Conservation (phyloP, 2,888 invertebrate genomes). For the Agapetus fuscipes region DNA sequence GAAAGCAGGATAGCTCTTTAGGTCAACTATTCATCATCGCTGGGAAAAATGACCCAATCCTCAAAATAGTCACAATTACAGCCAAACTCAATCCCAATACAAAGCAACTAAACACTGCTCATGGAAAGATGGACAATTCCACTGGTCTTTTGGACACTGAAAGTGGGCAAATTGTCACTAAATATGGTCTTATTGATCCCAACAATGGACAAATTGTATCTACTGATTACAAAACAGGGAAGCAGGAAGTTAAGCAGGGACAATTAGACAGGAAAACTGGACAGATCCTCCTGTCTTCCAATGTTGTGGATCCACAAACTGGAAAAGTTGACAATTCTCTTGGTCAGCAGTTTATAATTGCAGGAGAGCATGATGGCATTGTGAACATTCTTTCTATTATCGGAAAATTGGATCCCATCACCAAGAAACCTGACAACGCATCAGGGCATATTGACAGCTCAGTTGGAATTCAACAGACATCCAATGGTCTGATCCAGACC, state of each 20-base stretch:
- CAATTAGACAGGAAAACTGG: slow-evolving; percentile 63
- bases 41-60: slow-evolving; percentile 19
- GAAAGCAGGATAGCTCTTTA: slow-evolving; percentile 32
- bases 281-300: slow-evolving; percentile 52
- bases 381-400: slow-evolving; percentile 55
- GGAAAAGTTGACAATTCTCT: slow-evolving; percentile 56
- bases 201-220: slow-evolving; percentile 53
- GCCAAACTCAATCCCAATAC: slow-evolving; percentile 46
- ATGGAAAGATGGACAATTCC: slow-evolving; percentile 42
- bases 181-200: slow-evolving; percentile 55
- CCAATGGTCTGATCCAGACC: slow-evolving; percentile 38
- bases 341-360: slow-evolving; percentile 58
- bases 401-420: slow-evolving; percentile 44
- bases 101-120: slow-evolving; percentile 43
- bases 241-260: slow-evolving; percentile 55
- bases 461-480: slow-evolving; percentile 32
- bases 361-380: slow-evolving; percentile 54
- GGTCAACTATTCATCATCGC: slow-evolving; percentile 25
- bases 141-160: slow-evolving; percentile 50
- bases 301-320: slow-evolving; percentile 54
- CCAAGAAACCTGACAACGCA: slow-evolving; percentile 43
- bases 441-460: slow-evolving; percentile 43
- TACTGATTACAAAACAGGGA: slow-evolving; percentile 53
- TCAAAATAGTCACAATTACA: slow-evolving; percentile 48
- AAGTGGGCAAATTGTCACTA: slow-evolving; percentile 53